A percentile compares a stretch with the other conserved stretches of the same genome.
Conservation (phyloP, 2,113 vertebrate species). For the Mola mola region DNA sequence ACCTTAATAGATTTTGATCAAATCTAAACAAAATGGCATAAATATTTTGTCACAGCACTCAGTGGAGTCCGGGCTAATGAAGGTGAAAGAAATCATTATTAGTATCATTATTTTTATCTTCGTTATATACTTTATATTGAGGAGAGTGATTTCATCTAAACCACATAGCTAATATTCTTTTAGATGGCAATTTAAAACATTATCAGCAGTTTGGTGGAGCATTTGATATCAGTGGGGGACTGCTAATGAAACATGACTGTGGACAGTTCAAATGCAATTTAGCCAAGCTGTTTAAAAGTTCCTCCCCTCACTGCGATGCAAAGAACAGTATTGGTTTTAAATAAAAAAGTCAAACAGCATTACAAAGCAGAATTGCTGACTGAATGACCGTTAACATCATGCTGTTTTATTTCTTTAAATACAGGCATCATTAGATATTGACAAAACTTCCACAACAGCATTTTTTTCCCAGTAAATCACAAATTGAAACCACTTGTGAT, state of each 20-base stretch:
- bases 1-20: constrained; percentile 1
- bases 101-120: background rate
- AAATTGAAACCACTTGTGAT: background rate
- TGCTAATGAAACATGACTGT: too few relatives aligned
- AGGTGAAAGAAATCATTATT: too few relatives aligned
- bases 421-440: constrained; percentile 26
- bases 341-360: background rate
- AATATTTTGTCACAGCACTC: background rate
- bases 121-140: background rate
- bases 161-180: background rate
- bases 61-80: background rate
- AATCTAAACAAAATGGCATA: background rate
- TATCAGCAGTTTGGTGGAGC: background rate
- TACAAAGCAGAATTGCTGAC: background rate
- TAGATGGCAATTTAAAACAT: too few relatives aligned
- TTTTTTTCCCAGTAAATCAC: constrained; percentile 10
- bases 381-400: background rate
- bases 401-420: constrained; percentile 59
- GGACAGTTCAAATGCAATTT: background rate
- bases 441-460: constrained; percentile 28
- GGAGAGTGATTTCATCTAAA: background rate
- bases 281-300: background rate
- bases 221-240: too few relatives aligned
- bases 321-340: background rate
- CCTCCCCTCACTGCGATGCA: background rate